Conservation (phyloP, 2,888 invertebrate species). For the Drosophila anceps region DNA sequence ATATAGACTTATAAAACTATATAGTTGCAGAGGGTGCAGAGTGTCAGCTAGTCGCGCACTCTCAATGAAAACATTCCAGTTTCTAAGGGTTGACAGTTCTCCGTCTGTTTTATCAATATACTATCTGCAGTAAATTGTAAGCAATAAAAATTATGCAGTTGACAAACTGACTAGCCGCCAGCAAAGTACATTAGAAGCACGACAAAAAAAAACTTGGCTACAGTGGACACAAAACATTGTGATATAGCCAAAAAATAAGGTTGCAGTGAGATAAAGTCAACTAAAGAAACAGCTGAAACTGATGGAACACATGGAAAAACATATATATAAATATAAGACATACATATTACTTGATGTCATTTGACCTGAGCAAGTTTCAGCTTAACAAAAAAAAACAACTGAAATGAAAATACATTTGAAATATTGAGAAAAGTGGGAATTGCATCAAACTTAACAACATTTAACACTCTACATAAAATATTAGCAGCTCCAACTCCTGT, state of each 20-base stretch:
- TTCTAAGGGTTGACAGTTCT: neutral
- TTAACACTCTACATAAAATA: too few relatives aligned
- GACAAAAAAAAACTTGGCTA: neutral
- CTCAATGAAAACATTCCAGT: neutral
- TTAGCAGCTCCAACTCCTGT: too few relatives aligned
- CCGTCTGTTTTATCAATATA: conserved; percentile 5
- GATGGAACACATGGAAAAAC: neutral
- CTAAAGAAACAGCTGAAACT: neutral
- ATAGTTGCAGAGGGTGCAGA: neutral
- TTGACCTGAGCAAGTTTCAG: neutral
- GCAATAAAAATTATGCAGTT: conserved; percentile 10
- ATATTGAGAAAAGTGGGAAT: too few relatives aligned
- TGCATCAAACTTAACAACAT: too few relatives aligned
- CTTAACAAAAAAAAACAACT: neutral
- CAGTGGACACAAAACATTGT: neutral
- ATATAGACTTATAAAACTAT: neutral
- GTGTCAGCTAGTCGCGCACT: neutral
- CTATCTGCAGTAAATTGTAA: conserved; percentile 2
- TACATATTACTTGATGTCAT: neutral
- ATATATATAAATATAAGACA: neutral
- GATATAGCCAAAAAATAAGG: neutral
- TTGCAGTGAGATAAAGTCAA: neutral
- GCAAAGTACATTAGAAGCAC: conserved; percentile 1
- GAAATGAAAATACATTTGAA: too few relatives aligned
- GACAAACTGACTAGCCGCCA: conserved; percentile 8